Evolutionary conservation across 2,888 invertebrate species (phyloP).

Genomic region (Hemaris fuciformis): DNA sequence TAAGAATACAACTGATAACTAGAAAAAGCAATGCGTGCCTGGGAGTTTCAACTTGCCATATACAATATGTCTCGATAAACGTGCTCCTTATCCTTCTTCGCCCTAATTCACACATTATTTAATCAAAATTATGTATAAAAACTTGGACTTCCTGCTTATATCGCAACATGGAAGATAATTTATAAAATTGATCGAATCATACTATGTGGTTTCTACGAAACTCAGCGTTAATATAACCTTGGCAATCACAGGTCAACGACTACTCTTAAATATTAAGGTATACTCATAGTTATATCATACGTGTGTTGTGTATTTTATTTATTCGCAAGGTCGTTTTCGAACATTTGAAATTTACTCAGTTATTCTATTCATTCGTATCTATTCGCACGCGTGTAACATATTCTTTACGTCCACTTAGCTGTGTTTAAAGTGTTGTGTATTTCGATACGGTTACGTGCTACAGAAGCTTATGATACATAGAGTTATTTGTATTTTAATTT

Average conservation of each 20-base stretch:
- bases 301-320: conserved; percentile 62
- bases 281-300: conserved; percentile 42
- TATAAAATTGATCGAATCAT: not conserved
- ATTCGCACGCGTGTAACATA: not conserved
- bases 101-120: not conserved
- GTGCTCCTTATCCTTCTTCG: too few relatives aligned
- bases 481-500: too few relatives aligned
- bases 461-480: too few relatives aligned
- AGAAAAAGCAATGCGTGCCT: too few relatives aligned
- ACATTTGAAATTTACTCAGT: conserved; percentile 32
- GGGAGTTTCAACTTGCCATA: too few relatives aligned
- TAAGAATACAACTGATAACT: too few relatives aligned
- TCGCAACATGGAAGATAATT: not conserved
- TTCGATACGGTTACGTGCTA: too few relatives aligned
- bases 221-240: conserved; percentile 38
- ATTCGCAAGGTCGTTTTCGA: conserved; percentile 57
- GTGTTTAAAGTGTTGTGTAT: too few relatives aligned
- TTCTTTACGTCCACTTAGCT: not conserved
- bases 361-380: conserved; percentile 33
- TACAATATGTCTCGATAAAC: too few relatives aligned
- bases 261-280: conserved; percentile 44
- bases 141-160: not conserved
- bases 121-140: not conserved
- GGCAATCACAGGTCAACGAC: conserved; percentile 55
- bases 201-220: not conserved